Evolutionary conservation across 2,113 vertebrate genomes (phyloP), one percentile per base, ranked within the genome.

Genomic region (Oncorhynchus kisutch): DNA sequence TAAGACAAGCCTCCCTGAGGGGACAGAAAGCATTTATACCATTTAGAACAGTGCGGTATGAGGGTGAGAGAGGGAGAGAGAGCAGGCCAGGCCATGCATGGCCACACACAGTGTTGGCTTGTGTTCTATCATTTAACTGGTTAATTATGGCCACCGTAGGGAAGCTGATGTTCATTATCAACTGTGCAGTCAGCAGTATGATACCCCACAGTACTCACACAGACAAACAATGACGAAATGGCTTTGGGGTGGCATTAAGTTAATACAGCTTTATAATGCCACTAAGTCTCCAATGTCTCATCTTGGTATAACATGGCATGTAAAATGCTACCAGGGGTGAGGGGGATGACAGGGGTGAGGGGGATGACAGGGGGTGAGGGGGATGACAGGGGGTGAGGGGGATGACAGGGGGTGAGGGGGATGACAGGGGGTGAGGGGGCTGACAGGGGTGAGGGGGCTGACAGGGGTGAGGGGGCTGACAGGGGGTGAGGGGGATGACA

Each of bases 141-240:
- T 86, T 82, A 83, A 90, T 88, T 86, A 89, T 83, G 81, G 81
- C 78, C 66, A 86, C 79, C 81, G 86, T 80, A 75, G 73, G 64
- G 62, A 74, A 75, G 57, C 82, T 86, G 75, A 68, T 39, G 78
- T 83, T 87, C 84, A 81, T 78, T 78, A 80, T 54, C 76, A 81
- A 65, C 74, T 78, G 54, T 79, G 81, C 78, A 83, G 76, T 81
- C 84, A 78, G 80, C 74, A 83, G 80, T 65, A 18, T 51, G 8
- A 1, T 16, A 8, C 5, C 59, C 71, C 25, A 16, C 76, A 45
- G 48, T 77, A 8, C 71, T 73, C 34, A 39, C 34, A 75, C 67
- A 73, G 60, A 22, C 60, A 16, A 11, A 64, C 60, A 89, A 84
- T 78, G 84, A 84, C 81, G 78, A n/a, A 9, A 81, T 75, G 82